A percentile compares a stretch with the other conserved stretches of the same genome.
These are phyloP conservation scores for Equus przewalskii DNA, from an alignment of 2,113 vertebrate species.

Conservation along the genomic window DNA sequence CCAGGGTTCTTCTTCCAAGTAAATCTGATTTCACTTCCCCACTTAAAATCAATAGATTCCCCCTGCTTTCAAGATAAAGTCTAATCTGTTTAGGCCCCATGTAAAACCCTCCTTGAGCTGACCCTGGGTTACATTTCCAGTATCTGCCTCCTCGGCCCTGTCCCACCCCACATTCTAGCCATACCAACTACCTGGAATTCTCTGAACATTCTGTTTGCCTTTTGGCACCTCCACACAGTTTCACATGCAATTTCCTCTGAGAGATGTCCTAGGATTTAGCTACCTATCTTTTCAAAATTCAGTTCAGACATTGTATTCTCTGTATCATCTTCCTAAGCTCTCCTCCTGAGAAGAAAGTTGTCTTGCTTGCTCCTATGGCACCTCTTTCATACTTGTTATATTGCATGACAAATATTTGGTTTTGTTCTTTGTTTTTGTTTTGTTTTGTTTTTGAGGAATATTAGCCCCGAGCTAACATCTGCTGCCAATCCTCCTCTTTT, in stretches of 20 bases:
- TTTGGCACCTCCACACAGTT: not conserved
- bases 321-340: not conserved
- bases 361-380: not conserved
- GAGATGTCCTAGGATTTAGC: not conserved
- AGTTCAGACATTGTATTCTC: not conserved
- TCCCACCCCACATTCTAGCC: constrained; percentile 28
- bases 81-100: not conserved
- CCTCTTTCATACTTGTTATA: not conserved
- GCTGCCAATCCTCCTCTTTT: too few relatives aligned
- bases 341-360: not conserved
- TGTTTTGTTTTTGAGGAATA: too few relatives aligned
- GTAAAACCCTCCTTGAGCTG: not conserved
- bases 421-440: too few relatives aligned
- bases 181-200: constrained; percentile 3
- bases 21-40: not conserved
- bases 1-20: not conserved
- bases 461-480: too few relatives aligned
- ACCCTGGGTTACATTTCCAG: not conserved
- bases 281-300: not conserved
- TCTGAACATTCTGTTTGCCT: not conserved
- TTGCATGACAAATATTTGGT: not conserved
- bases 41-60: not conserved
- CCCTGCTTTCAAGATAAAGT: not conserved
- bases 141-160: not conserved
- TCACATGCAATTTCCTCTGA: not conserved